Evolutionary conservation across 1,140 invertebrate species (phyloP).

Genomic region (Melanaphis sacchari): DNA sequence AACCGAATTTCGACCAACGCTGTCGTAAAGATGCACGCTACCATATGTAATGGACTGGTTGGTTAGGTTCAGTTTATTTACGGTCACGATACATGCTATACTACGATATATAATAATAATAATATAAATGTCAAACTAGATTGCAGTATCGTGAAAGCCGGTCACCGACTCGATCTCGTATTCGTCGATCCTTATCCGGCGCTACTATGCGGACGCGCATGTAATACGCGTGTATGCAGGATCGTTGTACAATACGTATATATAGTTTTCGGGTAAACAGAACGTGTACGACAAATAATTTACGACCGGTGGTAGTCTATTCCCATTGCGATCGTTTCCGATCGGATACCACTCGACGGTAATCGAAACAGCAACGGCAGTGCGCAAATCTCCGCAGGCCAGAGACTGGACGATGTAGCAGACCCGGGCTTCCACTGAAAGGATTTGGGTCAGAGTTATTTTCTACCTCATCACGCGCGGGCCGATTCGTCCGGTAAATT

Average conservation of each 20-base stretch:
- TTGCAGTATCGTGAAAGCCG: neutral
- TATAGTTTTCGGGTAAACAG: neutral
- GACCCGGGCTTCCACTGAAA: neutral
- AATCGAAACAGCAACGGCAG: neutral
- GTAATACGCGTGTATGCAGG: neutral
- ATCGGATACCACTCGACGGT: neutral
- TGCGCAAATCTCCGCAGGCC: neutral
- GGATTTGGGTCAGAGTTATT: neutral
- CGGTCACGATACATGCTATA: neutral
- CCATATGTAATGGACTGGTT: neutral
- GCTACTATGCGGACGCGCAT: neutral
- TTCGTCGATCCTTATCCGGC: neutral
- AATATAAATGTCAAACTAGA: neutral
- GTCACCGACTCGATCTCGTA: neutral
- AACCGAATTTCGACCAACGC: neutral
- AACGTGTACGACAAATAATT: neutral
- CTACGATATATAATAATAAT: neutral
- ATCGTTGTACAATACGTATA: neutral
- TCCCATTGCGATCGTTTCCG: neutral
- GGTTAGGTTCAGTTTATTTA: neutral
- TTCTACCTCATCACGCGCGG: neutral
- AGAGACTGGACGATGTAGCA: neutral
- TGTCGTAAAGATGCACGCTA: neutral
- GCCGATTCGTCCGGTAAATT: neutral
- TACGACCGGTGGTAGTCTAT: neutral